phyloP scores from a whole-genome alignment of 2,797 vertebrate species.

The Karalla daura region DNA sequence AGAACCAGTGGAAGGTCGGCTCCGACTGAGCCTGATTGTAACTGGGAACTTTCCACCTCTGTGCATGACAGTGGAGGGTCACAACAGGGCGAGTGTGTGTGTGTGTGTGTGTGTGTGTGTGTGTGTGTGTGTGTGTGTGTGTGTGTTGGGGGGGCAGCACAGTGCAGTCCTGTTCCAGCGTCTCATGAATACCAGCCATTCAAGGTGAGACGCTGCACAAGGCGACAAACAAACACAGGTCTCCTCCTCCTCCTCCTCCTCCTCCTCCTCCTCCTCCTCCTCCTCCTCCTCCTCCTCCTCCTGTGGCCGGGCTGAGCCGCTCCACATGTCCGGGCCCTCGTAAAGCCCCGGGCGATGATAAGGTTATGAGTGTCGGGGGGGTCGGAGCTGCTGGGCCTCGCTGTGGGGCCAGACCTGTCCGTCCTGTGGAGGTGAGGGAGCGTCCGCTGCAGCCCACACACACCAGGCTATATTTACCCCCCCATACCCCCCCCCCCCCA shows the following conservation, averaged over 20 bases:
- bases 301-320: constrained; percentile 16
- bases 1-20: too few relatives aligned
- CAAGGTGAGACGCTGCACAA: constrained; percentile 34
- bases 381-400: constrained; percentile 21
- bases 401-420: constrained; percentile 54
- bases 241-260: too few relatives aligned
- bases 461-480: constrained; percentile 65
- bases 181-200: constrained; percentile 51
- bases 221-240: constrained; percentile 50
- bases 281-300: too few relatives aligned
- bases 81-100: constrained; percentile 39
- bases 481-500: too few relatives aligned
- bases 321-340: constrained; percentile 30
- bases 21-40: neutral
- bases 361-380: constrained; percentile 7
- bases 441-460: constrained; percentile 66
- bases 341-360: constrained; percentile 50
- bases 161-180: constrained; percentile 47
- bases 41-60: constrained; percentile 41
- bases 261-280: too few relatives aligned
- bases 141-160: constrained; percentile 41
- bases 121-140: constrained; percentile 34
- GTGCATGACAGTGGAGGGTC: constrained; percentile 40
- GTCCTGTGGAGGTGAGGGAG: constrained; percentile 10
- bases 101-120: constrained; percentile 30